Evolutionary conservation across 2,113 vertebrate species (phyloP).

Genomic region (Thomomys bottae): DNA sequence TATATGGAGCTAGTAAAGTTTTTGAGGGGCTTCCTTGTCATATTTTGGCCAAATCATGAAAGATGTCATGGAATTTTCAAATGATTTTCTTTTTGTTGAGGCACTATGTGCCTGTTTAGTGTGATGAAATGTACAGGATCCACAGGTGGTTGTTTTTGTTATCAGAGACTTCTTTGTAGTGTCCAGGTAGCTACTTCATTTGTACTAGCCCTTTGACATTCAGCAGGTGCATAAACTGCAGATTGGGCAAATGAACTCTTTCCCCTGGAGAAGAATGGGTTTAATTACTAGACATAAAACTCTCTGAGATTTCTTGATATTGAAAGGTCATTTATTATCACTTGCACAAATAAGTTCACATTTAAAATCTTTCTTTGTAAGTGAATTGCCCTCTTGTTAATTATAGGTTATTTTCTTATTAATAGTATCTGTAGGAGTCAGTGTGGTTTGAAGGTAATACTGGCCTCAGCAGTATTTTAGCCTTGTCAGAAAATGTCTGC

Average conservation of each 20-base stretch:
- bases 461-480: constrained; percentile 62
- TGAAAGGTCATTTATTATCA: constrained; percentile 65
- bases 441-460: constrained; percentile 54
- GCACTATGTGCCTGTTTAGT: background rate
- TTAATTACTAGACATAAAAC: constrained; percentile 69
- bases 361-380: constrained; percentile 57
- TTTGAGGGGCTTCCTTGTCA: constrained; percentile 46
- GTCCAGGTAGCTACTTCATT: background rate
- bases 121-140: constrained; percentile 4
- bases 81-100: constrained; percentile 55
- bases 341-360: constrained; percentile 59
- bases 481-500: constrained; percentile 42
- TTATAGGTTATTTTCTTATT: constrained; percentile 63
- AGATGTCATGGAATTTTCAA: background rate
- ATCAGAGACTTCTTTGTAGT: background rate
- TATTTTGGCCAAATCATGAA: constrained; percentile 52
- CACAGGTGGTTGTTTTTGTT: background rate
- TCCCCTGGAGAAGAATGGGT: constrained; percentile 20
- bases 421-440: constrained; percentile 62
- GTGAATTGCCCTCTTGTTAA: constrained; percentile 60
- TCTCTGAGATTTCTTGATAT: constrained; percentile 72
- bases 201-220: background rate
- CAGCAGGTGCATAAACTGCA: constrained; percentile 22
- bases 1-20: constrained; percentile 41
- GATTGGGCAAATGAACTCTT: constrained; percentile 47